Evolutionary conservation across 2,888 invertebrate genomes (phyloP), one percentile per base, ranked within the genome.

Genomic region (Patella caerulea): DNA sequence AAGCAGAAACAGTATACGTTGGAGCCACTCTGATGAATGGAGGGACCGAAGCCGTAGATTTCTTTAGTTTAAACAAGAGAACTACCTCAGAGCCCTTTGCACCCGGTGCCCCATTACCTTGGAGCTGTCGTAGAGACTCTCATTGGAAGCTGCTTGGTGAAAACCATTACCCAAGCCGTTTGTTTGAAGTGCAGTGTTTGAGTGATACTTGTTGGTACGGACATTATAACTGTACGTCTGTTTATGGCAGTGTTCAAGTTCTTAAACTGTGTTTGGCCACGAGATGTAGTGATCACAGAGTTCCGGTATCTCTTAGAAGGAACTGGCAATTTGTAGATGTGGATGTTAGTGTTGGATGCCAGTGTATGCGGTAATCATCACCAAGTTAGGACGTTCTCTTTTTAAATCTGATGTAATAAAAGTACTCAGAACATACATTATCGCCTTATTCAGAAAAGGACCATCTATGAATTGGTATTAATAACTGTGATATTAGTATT

Each of bases 151-250:
- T 69, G n/a, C 78, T 80, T 24, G 74, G 71, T 15, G 78, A 76
- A 55, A 29, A 76, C 72, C 19, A 70, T 7, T 80, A 80, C 76
- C 80, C 80, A 19, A 73, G 56, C 52, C 73, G 78, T 3, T 17
- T 80, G 15, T 73, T 71, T 45, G 78, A 76, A 53, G 75, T 76
- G 14, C 77, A 76, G 55, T 80, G 80, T 71, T 74, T 78, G 59
- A 75, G 74, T 11, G 19, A 73, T 73, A 59, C 73, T 24, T 80
- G 80, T 72, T 72, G 59, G 75, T 65, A 73, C 54, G 80, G 78
- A n/a, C 80, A 80, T 74, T 80, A 56, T 76, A 77, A 78, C 75
- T 80, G 80, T 76, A 78, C 78, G 55, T 73, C 80, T 54, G 71
- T 80, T 56, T 69, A 74, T 71, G 77, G 73, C 73, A 78, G 73